phyloP scores from a whole-genome alignment of 2,113 vertebrate species.

The Ptilorrhoa leucosticta region DNA sequence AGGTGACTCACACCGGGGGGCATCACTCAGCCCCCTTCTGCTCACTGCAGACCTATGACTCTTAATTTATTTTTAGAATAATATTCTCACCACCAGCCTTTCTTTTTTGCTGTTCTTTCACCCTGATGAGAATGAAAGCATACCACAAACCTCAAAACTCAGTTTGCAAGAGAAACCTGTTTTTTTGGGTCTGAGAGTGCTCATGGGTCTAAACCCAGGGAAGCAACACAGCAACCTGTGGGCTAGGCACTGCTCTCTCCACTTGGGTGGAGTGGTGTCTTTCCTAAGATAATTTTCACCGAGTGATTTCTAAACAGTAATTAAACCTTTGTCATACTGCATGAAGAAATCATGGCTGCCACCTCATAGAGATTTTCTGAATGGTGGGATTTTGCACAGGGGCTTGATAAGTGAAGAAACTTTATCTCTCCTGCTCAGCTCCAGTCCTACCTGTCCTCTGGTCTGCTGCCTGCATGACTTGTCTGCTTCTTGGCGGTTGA shows the following conservation, averaged over 20 bases:
- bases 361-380: neutral
- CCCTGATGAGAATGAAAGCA: neutral
- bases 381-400: neutral
- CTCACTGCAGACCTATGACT: neutral
- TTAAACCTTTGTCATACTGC: neutral
- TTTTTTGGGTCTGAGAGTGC: neutral
- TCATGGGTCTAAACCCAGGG: neutral
- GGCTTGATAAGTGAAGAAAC: neutral
- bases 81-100: neutral
- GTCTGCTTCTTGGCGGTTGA: neutral
- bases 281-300: neutral
- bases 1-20: fast-evolving
- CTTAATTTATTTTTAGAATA: neutral
- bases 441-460: neutral
- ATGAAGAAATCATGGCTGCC: neutral
- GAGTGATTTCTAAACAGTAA: neutral
- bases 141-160: neutral
- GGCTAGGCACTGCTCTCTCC: neutral
- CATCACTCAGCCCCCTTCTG: neutral
- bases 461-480: neutral
- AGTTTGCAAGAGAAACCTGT: neutral
- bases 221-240: fast-evolving
- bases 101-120: neutral
- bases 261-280: neutral
- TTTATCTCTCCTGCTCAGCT: neutral